A percentile compares a stretch with the other conserved stretches of the same genome.
Evolutionary conservation across 2,113 vertebrate genomes (phyloP).

Genomic region (Ivindomyrus marchei): DNA sequence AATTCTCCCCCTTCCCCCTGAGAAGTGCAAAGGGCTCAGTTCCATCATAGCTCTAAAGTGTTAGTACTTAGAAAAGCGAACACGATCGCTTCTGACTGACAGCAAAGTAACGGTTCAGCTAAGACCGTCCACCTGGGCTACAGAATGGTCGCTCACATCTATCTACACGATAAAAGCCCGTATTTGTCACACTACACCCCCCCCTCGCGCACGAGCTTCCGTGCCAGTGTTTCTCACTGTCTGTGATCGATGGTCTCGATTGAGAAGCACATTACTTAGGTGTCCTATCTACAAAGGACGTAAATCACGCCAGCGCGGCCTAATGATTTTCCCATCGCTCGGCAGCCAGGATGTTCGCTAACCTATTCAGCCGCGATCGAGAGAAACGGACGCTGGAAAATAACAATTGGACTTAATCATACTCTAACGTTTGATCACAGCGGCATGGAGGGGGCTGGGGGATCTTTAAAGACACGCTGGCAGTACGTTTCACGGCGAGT

Average conservation of each 20-base stretch:
- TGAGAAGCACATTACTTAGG: constrained; percentile 67
- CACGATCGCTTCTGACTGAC: neutral
- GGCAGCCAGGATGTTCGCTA: constrained; percentile 56
- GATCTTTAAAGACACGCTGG: neutral
- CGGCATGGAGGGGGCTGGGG: neutral
- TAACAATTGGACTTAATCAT: constrained; percentile 52
- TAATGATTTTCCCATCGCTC: constrained; percentile 61
- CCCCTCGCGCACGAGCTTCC: constrained; percentile 23
- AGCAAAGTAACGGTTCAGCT: neutral
- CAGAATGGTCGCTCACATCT: constrained; percentile 53
- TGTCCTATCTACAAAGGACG: constrained; percentile 65
- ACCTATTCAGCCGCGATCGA: constrained; percentile 45
- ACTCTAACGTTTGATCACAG: constrained; percentile 33
- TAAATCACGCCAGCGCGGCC: constrained; percentile 67
- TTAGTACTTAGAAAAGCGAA: neutral
- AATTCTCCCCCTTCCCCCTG: neutral
- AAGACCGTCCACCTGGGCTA: constrained; percentile 24
- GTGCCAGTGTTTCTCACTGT: constrained; percentile 64
- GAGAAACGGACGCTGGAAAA: constrained; percentile 55
- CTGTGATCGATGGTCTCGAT: constrained; percentile 65
- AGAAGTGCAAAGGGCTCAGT: neutral
- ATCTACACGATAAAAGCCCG: constrained; percentile 45
- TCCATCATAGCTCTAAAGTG: neutral
- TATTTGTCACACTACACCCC: constrained; percentile 41
- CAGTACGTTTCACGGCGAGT: neutral